Evolutionary conservation across 2,888 invertebrate genomes (phyloP).

Genomic region (Cryptus viduatorius): DNA sequence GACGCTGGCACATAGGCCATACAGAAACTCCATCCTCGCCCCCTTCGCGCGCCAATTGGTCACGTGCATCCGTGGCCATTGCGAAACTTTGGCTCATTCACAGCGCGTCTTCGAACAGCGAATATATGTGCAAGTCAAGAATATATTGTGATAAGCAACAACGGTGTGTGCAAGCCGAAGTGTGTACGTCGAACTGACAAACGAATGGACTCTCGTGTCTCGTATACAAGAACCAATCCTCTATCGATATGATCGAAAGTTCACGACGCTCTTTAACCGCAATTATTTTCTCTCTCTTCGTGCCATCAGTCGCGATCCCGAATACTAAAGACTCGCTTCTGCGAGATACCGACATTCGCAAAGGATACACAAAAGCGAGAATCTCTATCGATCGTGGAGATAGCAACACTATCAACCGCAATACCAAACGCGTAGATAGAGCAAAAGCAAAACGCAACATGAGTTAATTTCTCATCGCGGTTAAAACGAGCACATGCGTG

Average conservation of each 20-base stretch:
- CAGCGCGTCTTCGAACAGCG: conserved; percentile 3
- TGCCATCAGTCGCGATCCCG: conserved; percentile 22
- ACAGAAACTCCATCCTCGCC: conserved; percentile 12
- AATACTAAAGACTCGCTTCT: conserved; percentile 23
- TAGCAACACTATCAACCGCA: neutral
- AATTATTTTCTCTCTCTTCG: conserved; percentile 60
- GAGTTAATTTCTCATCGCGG: neutral
- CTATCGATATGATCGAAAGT: conserved; percentile 69
- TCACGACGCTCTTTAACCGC: conserved; percentile 69
- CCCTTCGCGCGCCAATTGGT: conserved; percentile 46
- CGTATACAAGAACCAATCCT: conserved; percentile 37
- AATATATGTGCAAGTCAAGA: conserved; percentile 11
- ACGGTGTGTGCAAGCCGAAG: neutral
- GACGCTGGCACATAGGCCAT: neutral
- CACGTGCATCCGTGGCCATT: conserved; percentile 60
- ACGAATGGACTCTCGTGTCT: conserved; percentile 53
- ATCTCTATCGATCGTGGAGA: neutral
- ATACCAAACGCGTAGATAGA: neutral
- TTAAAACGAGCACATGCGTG: conserved; percentile 4
- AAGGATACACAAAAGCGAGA: neutral
- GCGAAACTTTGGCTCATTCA: conserved; percentile 58
- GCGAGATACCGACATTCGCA: conserved; percentile 1
- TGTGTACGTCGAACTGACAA: conserved; percentile 38
- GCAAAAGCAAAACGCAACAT: conserved; percentile 1
- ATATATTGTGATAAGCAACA: neutral